phyloP scores from a whole-genome alignment of 2,888 invertebrate genomes.

The Urechis unicinctus region DNA sequence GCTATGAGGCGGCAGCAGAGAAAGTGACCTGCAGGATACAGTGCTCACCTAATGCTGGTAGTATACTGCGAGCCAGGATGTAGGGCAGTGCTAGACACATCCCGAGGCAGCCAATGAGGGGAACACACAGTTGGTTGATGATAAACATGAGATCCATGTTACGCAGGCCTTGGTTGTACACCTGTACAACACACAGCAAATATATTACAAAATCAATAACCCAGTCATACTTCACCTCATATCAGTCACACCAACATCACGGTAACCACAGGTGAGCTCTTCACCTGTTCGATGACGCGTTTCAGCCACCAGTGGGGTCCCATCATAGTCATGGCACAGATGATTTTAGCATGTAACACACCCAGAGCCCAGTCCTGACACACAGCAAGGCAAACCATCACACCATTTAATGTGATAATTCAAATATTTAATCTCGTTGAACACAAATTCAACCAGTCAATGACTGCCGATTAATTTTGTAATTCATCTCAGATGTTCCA shows the following conservation, averaged over 20 bases:
- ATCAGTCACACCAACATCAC: neutral
- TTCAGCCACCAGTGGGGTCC: constrained; percentile 92
- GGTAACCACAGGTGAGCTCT: neutral
- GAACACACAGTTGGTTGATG: constrained; percentile 77
- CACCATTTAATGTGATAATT: neutral
- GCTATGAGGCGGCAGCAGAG: too few species aligned
- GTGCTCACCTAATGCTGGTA: constrained; percentile 52
- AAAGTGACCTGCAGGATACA: neutral
- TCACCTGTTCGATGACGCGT: constrained; percentile 75
- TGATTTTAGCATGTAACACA: constrained; percentile 93
- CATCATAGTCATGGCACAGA: constrained; percentile 94
- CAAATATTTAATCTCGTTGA: too few species aligned
- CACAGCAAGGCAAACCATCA: neutral
- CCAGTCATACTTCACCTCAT: neutral
- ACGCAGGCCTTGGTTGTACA: constrained; percentile 86
- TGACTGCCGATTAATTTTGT: too few species aligned
- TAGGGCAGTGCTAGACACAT: constrained; percentile 90
- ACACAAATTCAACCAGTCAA: too few species aligned
- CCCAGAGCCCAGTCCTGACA: constrained; percentile 92
- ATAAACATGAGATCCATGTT: constrained; percentile 87
- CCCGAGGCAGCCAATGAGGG: constrained; percentile 82
- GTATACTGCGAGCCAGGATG: constrained; percentile 67
- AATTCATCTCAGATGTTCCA: too few species aligned
- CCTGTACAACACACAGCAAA: too few species aligned
- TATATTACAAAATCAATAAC: constrained; percentile 4